Percentiles rank a stretch among this genome's conserved stretches.
Evolutionary conservation across 2,888 invertebrate genomes (phyloP).

Genomic region (Brenthis ino): DNA sequence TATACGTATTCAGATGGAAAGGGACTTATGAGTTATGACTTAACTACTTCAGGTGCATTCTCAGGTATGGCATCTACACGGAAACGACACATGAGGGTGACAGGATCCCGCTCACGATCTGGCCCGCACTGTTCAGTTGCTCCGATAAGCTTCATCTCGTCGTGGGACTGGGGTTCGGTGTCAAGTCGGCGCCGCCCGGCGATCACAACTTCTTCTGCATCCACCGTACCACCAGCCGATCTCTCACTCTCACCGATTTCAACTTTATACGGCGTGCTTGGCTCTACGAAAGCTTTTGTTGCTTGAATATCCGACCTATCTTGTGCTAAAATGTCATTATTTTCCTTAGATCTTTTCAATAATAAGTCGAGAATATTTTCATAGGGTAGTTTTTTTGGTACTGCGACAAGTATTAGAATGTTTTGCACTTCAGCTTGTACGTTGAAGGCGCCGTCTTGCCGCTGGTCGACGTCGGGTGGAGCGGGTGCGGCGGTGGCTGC

Average conservation of each 20-base stretch:
- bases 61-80: slow-evolving; percentile 38
- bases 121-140: slow-evolving; percentile 89
- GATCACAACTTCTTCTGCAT: slow-evolving; percentile 61
- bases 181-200: slow-evolving; percentile 59
- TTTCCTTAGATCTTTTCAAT: slow-evolving; percentile 47
- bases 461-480: slow-evolving; percentile 83
- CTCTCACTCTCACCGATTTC: slow-evolving; percentile 77
- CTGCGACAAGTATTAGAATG: slow-evolving; percentile 86
- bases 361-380: slow-evolving; percentile 47
- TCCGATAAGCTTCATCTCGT: slow-evolving; percentile 83
- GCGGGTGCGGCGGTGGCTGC: slow-evolving; percentile 59
- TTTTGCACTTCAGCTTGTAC: slow-evolving; percentile 89
- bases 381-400: slow-evolving; percentile 64
- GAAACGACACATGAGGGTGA: slow-evolving; percentile 82
- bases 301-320: slow-evolving; percentile 72
- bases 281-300: slow-evolving; percentile 84
- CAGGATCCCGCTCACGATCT: slow-evolving; percentile 85
- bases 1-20: slow-evolving; percentile 41
- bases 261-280: slow-evolving; percentile 86
- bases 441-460: slow-evolving; percentile 90
- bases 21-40: slow-evolving; percentile 51
- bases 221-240: slow-evolving; percentile 52
- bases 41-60: slow-evolving; percentile 56
- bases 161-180: slow-evolving; percentile 48
- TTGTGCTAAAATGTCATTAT: slow-evolving; percentile 46